A percentile compares a stretch with the other conserved stretches of the same genome.
Conservation (phyloP, 2,797 vertebrate genomes). For the Hydrolagus colliei region DNA sequence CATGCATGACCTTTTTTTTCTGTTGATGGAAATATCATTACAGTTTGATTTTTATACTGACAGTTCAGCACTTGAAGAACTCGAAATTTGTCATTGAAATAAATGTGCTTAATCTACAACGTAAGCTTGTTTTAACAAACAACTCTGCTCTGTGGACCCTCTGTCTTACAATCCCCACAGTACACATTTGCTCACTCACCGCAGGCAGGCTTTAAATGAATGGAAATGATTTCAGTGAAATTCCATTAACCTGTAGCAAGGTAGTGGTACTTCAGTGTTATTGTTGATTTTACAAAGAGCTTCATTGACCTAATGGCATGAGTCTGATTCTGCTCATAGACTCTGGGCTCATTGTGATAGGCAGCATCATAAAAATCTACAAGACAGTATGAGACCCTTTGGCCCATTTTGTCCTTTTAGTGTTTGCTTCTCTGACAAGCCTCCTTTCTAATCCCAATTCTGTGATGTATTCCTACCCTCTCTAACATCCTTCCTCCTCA, state of each 20-base stretch:
- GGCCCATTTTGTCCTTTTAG: no score
- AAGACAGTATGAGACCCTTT: neutral
- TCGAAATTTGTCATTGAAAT: neutral
- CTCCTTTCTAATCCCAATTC: no score
- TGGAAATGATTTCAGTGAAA: neutral
- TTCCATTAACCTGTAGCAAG: neutral
- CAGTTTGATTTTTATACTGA: neutral
- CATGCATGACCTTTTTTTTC: neutral
- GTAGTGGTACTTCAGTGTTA: neutral
- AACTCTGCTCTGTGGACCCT: neutral
- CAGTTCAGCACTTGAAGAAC: neutral
- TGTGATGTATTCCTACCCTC: no score
- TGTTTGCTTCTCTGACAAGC: no score
- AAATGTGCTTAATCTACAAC: neutral
- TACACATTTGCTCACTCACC: no score
- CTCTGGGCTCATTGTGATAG: neutral
- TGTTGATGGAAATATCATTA: conserved; percentile 8
- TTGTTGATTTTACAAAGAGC: neutral
- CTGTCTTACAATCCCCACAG: neutral
- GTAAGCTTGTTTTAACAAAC: neutral
- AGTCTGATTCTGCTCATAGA: neutral
- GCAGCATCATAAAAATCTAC: neutral
- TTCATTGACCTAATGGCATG: neutral
- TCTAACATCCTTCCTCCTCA: no score
- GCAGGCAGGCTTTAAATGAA: no score